A percentile compares a stretch with the other conserved stretches of the same genome.
These are phyloP conservation scores for Polydrusus pterygomalis DNA, from an alignment of 2,888 invertebrate genomes.

Conservation along the genomic window DNA sequence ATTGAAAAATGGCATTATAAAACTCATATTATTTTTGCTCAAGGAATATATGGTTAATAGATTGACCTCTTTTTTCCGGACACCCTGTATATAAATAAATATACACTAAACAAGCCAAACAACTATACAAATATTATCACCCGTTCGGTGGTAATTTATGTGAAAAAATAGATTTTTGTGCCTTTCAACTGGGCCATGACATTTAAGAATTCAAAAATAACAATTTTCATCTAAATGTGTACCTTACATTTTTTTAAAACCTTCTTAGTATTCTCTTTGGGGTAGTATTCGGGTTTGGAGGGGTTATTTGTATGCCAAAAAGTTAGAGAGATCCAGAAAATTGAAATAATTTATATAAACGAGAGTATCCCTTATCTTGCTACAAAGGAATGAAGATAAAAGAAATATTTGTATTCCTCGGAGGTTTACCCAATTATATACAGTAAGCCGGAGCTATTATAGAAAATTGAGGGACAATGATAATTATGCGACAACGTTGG, in stretches of 20 bases:
- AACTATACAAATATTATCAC: too few relatives aligned
- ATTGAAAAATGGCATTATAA: too few relatives aligned
- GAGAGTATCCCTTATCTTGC: conserved; percentile 16
- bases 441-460: conserved; percentile 7
- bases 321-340: conserved; percentile 17
- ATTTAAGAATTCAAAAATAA: conserved; percentile 8
- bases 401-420: conserved; percentile 16
- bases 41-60: too few relatives aligned
- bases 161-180: too few relatives aligned
- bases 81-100: too few relatives aligned
- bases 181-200: background rate
- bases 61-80: too few relatives aligned
- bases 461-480: background rate
- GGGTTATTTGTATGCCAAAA: conserved; percentile 22
- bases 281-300: conserved; percentile 7
- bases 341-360: conserved; percentile 22
- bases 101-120: too few relatives aligned
- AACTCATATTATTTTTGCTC: too few relatives aligned
- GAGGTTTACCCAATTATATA: conserved; percentile 13
- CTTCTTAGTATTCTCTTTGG: conserved; percentile 16
- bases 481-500: background rate
- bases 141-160: too few relatives aligned
- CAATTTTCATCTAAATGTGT: background rate
- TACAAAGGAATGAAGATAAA: conserved; percentile 16
- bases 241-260: conserved; percentile 2